These are phyloP conservation scores for Rhizomys pruinosus DNA, from an alignment of 2,113 vertebrate species.

Conservation along the genomic window DNA sequence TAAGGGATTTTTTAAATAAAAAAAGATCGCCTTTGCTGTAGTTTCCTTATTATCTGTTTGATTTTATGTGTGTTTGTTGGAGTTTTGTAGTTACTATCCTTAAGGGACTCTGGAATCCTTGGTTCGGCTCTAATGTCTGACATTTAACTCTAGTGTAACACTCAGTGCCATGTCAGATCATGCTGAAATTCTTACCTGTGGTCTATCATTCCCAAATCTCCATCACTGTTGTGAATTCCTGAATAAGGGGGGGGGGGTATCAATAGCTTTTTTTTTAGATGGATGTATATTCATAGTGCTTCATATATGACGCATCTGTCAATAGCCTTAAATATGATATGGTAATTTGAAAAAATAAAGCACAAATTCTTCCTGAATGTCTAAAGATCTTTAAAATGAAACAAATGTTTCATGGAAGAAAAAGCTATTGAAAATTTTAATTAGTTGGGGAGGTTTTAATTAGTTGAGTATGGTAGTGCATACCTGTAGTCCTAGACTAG, in stretches of 20 bases:
- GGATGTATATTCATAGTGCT: not conserved
- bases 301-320: not conserved
- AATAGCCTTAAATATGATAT: constrained; percentile 30
- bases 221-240: not conserved
- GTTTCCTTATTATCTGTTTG: not conserved
- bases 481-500: not conserved
- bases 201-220: not conserved
- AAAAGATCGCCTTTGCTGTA: not conserved
- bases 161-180: not conserved
- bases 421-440: constrained; percentile 35
- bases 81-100: not conserved
- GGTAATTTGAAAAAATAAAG: constrained; percentile 56
- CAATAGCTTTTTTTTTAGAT: too few species aligned
- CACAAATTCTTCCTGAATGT: not conserved
- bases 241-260: constrained; percentile 6
- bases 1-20: not conserved
- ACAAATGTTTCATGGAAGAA: not conserved
- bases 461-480: not conserved
- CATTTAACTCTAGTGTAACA: constrained; percentile 31
- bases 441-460: not conserved
- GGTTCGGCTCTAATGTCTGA: not conserved
- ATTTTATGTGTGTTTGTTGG: not conserved
- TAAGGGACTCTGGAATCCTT: not conserved
- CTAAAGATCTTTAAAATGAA: constrained; percentile 37
- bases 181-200: constrained; percentile 19